A percentile compares a stretch with the other conserved stretches of the same genome.
Conservation (phyloP, 2,888 invertebrate species). For the Aquatica leii region DNA sequence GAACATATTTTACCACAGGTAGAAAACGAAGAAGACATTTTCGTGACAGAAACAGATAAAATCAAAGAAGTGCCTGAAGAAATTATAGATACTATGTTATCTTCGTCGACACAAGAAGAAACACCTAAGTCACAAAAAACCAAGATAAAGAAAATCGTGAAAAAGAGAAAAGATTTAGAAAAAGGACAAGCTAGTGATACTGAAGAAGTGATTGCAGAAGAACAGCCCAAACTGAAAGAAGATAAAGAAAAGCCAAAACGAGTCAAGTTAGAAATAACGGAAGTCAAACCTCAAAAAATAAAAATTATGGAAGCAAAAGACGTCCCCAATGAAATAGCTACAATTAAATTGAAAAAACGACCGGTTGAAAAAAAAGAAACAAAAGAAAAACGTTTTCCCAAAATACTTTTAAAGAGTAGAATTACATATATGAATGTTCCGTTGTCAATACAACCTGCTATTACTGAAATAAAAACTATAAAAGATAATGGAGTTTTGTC, state of each 20-base stretch:
- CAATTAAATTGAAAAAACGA: conserved; percentile 69
- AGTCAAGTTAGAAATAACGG: conserved; percentile 68
- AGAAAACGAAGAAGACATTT: conserved; percentile 43
- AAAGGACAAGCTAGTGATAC: conserved; percentile 23
- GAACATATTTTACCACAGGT: conserved; percentile 46
- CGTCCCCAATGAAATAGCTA: conserved; percentile 67
- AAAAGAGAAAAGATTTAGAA: background rate
- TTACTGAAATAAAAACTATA: conserved; percentile 60
- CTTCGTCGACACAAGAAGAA: conserved; percentile 17
- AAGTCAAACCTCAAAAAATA: conserved; percentile 68
- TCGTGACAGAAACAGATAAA: conserved; percentile 17
- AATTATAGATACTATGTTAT: background rate
- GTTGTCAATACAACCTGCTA: conserved; percentile 46
- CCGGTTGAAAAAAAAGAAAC: conserved; percentile 41
- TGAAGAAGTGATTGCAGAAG: conserved; percentile 16
- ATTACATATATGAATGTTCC: conserved; percentile 66
- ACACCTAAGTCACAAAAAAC: conserved; percentile 12
- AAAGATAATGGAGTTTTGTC: conserved; percentile 74
- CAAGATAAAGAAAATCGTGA: conserved; percentile 23
- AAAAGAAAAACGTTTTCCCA: conserved; percentile 54
- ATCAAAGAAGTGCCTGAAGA: conserved; percentile 21
- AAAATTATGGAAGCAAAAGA: conserved; percentile 66
- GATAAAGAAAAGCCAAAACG: conserved; percentile 55
- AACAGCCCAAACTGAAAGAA: conserved; percentile 28
- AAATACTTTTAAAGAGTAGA: conserved; percentile 61